Base-by-base conservation (phyloP, 1,140 invertebrate genomes). In the Rhysida immarginata region DNA sequence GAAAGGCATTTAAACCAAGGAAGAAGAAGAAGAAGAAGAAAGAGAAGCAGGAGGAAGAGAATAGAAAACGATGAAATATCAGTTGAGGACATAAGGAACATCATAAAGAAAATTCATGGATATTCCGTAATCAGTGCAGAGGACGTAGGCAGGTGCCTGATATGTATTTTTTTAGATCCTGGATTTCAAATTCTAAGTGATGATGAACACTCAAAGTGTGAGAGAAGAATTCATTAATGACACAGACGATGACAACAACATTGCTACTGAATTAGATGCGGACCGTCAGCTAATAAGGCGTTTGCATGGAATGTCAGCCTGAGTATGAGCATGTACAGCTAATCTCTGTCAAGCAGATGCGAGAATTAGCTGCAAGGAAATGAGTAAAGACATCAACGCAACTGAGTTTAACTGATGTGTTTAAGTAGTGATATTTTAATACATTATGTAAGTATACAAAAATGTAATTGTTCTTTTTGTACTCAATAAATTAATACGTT, bases 161-260 rank as follows among this genome's bases (percentile, higher is more conserved):
- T 35, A 16, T 35, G 44, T 46, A 18, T 11, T 23, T 46, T 18
- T 5, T 46, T 18, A 46, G 44, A 46, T 18, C 21, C 18, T 46
- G 44, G 44, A 8, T 46, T 46, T 46, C 44, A 46, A 46, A 46
- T 46, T 46, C 44, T 46, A 35, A 35, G 16, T 35, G 29, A 35
- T 35, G 29, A 35, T 35, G 29, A 35, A 35, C 29, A 46, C 20
- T 46, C 3, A 46, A 46, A 46, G 44, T 46, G 44, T 46, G 44
- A 46, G 44, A 46, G 44, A 46, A 46, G 44, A 46, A 46, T 11
- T 8, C 20, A 8, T 46, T 35, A 16, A 35, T 5, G 29, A 35
- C 5, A 16, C 5, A 35, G 29, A 35, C 16, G 29, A 35, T 16
- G 5, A 8, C 16, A 35, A 35, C 16, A 16, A 8, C 29, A 16